Base-by-base conservation (phyloP, 1,140 invertebrate genomes). In the Listronotus oregonensis region DNA sequence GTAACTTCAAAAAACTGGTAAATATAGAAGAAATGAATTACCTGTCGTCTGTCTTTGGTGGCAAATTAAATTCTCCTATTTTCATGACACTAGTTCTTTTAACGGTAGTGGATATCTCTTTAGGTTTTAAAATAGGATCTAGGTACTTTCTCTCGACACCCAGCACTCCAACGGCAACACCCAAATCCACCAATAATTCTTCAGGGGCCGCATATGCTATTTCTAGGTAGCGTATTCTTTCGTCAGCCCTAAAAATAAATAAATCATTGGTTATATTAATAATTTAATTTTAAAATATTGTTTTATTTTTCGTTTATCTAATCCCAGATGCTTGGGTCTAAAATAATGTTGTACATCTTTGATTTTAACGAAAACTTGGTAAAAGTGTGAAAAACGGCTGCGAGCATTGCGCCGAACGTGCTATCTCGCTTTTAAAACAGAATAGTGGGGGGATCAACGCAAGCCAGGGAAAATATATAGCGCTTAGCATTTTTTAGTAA, bases 111-210 rank as follows among this genome's bases (percentile, higher is more conserved):
- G 66, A 72, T 21, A 72, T 47, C 58, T 77, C 71, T 54, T 67
- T 69, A 10, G 68, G 73, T 42, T 71, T 75, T 57, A 78, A 68
- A 27, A 75, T 52, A 5, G 65, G 18, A 56, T 77, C 74, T n/a
- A 76, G 68, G 47, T 71, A 70, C 49, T 70, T 70, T 46, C 73
- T 55, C 3, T 70, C 68, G 7, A 75, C 66, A n/a, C 78, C 78
- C 46, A 79, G 63, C 42, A 79, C 69, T n/a, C 78, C 78, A 7
- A 78, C 63, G 34, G 68, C 63, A n/a, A 79, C 60, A n/a, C 64
- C 59, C 32, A 67, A 40, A 44, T 73, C 62, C 27, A 71, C 58
- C 12, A 79, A 42, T 11, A 64, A 15, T 60, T 78, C 75, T 68
- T 79, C 76, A 0, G 78, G 78, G 8, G 73, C 75, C 4, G 74